A percentile compares a stretch with the other conserved stretches of the same genome.
phyloP scores from a whole-genome alignment of 1,140 invertebrate species.

The Zaprionus gabonicus region DNA sequence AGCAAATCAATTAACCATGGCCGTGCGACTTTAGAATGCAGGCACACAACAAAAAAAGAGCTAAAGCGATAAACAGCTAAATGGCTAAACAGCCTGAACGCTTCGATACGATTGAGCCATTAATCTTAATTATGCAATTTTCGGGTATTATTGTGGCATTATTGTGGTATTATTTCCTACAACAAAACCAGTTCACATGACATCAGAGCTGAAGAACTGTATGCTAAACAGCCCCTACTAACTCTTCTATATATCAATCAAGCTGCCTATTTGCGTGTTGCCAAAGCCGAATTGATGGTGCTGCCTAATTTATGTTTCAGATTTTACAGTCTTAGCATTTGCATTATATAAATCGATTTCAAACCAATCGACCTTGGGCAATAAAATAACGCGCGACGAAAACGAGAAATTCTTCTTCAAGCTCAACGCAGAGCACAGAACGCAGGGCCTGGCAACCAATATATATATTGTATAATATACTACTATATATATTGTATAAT shows the following conservation, averaged over 20 bases:
- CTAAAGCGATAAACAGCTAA: constrained; percentile 12
- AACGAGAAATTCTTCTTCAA: constrained; percentile 43
- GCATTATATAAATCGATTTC: constrained; percentile 26
- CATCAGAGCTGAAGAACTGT: constrained; percentile 7
- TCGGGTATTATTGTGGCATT: constrained; percentile 1
- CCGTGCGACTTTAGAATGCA: constrained; percentile 37
- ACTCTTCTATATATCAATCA: constrained; percentile 56
- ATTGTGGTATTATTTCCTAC: constrained; percentile 36
- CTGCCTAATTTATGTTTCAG: constrained; percentile 59
- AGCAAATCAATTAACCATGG: constrained; percentile 46
- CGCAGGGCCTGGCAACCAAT: background rate
- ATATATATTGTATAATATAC: background rate
- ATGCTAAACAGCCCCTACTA: constrained; percentile 5
- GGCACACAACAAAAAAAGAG: background rate
- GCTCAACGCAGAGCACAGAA: constrained; percentile 21
- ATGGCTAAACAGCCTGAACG: background rate
- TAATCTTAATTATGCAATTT: constrained; percentile 48
- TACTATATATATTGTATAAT: too few relatives aligned
- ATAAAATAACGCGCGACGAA: constrained; percentile 31
- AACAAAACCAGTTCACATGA: constrained; percentile 64
- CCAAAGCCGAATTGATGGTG: constrained; percentile 45
- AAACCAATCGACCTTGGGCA: constrained; percentile 59
- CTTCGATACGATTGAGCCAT: constrained; percentile 21
- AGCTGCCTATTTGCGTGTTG: constrained; percentile 17
- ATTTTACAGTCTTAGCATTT: constrained; percentile 55